A percentile compares a stretch with the other conserved stretches of the same genome.
These are phyloP conservation scores for Philhelius pedissequus DNA, from an alignment of 2,888 invertebrate genomes.

Conservation along the genomic window DNA sequence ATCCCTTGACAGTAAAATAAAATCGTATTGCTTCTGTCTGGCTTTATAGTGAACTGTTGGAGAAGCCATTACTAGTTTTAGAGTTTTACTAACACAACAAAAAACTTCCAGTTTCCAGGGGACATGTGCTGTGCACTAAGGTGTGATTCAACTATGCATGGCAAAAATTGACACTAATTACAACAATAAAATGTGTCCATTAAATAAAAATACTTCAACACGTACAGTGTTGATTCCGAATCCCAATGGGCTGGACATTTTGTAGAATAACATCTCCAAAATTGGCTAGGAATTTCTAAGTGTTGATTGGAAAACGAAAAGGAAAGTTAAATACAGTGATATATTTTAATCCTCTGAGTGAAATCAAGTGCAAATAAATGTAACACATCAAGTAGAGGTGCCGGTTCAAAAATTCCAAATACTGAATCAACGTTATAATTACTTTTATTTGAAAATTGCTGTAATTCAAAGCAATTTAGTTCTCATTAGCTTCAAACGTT, in stretches of 20 bases:
- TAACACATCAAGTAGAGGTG: too few species aligned
- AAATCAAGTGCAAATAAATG: too few species aligned
- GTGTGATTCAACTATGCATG: neutral
- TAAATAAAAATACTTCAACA: constrained; percentile 8
- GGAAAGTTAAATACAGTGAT: neutral
- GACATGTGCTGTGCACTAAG: too few species aligned
- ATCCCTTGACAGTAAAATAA: constrained; percentile 24
- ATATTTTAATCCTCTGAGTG: too few species aligned
- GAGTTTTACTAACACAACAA: neutral
- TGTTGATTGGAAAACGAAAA: neutral
- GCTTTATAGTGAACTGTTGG: neutral
- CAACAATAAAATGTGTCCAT: neutral
- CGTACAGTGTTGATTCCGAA: neutral
- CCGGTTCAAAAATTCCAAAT: too few species aligned
- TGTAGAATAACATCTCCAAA: neutral
- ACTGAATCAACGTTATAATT: too few species aligned
- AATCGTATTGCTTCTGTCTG: neutral
- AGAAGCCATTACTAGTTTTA: neutral
- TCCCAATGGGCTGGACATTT: neutral
- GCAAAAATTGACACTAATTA: neutral
- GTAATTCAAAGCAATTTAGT: too few species aligned
- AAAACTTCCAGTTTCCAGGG: neutral
- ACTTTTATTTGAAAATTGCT: too few species aligned
- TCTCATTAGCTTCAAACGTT: too few species aligned
- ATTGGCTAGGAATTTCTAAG: neutral